A percentile compares a stretch with the other conserved stretches of the same genome.
Evolutionary conservation across 2,888 invertebrate genomes (phyloP).

Genomic region (Cepaea hortensis): DNA sequence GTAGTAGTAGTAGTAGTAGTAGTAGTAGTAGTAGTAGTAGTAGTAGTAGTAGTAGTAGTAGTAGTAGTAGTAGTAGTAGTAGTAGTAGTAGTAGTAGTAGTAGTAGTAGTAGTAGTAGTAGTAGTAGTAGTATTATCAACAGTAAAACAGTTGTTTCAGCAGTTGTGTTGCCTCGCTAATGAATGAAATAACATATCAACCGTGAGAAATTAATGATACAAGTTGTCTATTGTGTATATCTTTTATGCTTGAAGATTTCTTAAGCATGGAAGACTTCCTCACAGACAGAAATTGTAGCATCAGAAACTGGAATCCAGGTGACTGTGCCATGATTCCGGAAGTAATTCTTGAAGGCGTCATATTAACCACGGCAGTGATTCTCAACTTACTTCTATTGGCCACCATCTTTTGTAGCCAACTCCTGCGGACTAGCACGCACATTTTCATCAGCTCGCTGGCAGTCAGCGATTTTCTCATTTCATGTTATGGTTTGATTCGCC

Average conservation of each 20-base stretch:
- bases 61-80: slow-evolving; percentile 19
- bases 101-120: slow-evolving; percentile 19
- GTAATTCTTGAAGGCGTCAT: not conserved
- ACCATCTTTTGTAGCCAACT: not conserved
- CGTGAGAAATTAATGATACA: too few species aligned
- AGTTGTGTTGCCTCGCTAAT: too few species aligned
- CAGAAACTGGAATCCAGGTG: too few species aligned
- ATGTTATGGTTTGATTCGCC: not conserved
- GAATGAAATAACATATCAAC: too few species aligned
- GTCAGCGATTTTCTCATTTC: not conserved
- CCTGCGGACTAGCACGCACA: not conserved
- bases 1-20: not conserved
- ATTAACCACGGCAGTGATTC: not conserved
- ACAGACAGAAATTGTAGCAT: too few species aligned
- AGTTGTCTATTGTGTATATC: too few species aligned
- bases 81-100: slow-evolving; percentile 19
- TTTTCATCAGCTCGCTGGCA: not conserved
- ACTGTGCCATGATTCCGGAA: not conserved
- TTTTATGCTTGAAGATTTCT: too few species aligned
- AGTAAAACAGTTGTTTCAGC: too few species aligned
- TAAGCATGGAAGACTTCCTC: too few species aligned
- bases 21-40: not conserved
- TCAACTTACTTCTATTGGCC: not conserved
- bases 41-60: slow-evolving; percentile 9
- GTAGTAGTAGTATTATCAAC: not conserved